A percentile compares a stretch with the other conserved stretches of the same genome.
These are phyloP conservation scores for Rhincodon typus DNA, from an alignment of 2,797 vertebrate genomes.

Conservation along the genomic window DNA sequence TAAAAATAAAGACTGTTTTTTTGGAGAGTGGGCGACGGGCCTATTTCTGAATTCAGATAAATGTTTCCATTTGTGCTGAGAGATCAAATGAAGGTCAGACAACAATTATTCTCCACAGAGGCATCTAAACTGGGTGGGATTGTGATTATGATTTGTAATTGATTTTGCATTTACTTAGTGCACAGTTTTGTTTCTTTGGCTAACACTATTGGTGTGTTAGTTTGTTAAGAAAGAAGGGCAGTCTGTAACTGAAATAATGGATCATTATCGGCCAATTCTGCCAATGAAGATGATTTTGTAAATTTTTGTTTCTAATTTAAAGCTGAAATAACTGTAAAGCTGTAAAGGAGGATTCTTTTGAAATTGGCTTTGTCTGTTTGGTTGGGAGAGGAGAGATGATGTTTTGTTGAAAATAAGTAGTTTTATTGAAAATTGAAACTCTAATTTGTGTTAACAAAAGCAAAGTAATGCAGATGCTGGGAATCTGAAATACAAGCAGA, in stretches of 20 bases:
- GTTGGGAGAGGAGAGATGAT: background rate
- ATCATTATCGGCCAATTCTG: background rate
- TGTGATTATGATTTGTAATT: background rate
- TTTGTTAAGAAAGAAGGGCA: background rate
- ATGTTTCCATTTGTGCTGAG: background rate
- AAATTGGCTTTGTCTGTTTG: too few relatives aligned
- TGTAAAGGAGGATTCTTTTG: background rate
- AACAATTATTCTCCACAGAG: background rate
- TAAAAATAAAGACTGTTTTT: background rate
- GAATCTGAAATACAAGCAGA: background rate
- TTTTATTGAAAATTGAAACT: too few relatives aligned
- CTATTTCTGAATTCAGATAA: background rate
- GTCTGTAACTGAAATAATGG: background rate
- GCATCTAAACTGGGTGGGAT: background rate
- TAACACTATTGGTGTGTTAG: background rate
- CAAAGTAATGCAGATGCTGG: background rate
- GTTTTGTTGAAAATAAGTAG: background rate
- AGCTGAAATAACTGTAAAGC: background rate
- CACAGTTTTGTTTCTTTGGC: background rate
- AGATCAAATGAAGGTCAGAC: background rate
- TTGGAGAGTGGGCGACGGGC: slow-evolving; percentile 5
- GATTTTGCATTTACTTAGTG: background rate
- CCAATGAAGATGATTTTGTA: background rate
- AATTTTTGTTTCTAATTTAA: background rate
- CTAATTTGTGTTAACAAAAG: background rate